Evolutionary conservation across 2,113 vertebrate genomes (phyloP).

Genomic region (Lepisosteus oculatus): DNA sequence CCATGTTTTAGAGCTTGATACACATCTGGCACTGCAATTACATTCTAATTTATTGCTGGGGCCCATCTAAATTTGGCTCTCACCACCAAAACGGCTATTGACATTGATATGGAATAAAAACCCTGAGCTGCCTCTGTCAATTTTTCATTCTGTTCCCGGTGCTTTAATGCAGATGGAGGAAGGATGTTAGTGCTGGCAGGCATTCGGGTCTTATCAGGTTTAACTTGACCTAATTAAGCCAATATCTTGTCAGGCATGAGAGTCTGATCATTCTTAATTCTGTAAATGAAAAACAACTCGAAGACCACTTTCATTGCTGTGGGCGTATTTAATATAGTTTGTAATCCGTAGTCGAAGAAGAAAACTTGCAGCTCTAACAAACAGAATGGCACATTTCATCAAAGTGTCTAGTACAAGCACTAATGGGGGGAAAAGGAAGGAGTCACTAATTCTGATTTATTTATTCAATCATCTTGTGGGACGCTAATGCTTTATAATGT

Average conservation of each 20-base stretch:
- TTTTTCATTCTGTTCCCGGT: slow-evolving; percentile 17
- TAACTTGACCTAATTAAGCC: slow-evolving; percentile 11
- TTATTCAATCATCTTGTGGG: neutral
- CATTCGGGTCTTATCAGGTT: slow-evolving; percentile 12
- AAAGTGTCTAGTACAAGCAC: neutral
- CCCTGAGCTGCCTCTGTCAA: slow-evolving; percentile 34
- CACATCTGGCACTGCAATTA: slow-evolving; percentile 34
- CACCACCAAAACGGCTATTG: slow-evolving; percentile 37
- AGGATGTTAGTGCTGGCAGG: slow-evolving; percentile 6
- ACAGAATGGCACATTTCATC: neutral
- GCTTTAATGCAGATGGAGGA: slow-evolving; percentile 6
- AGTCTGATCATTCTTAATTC: slow-evolving; percentile 5
- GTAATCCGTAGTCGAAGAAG: neutral
- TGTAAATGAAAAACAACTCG: slow-evolving; percentile 13
- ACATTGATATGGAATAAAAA: slow-evolving; percentile 37
- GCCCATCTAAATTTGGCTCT: slow-evolving; percentile 33
- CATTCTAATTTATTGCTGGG: slow-evolving; percentile 42
- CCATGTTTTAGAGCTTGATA: slow-evolving; percentile 12
- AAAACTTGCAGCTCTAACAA: neutral
- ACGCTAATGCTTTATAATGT: too few relatives aligned
- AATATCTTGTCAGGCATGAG: slow-evolving; percentile 4
- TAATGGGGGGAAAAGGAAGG: neutral
- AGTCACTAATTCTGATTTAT: neutral
- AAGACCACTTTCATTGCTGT: slow-evolving; percentile 1
- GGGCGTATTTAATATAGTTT: slow-evolving; percentile 1